A percentile compares a stretch with the other conserved stretches of the same genome.
Conservation (phyloP, 92 coral and sea anemone genomes). For the Paramuricea clavata region DNA sequence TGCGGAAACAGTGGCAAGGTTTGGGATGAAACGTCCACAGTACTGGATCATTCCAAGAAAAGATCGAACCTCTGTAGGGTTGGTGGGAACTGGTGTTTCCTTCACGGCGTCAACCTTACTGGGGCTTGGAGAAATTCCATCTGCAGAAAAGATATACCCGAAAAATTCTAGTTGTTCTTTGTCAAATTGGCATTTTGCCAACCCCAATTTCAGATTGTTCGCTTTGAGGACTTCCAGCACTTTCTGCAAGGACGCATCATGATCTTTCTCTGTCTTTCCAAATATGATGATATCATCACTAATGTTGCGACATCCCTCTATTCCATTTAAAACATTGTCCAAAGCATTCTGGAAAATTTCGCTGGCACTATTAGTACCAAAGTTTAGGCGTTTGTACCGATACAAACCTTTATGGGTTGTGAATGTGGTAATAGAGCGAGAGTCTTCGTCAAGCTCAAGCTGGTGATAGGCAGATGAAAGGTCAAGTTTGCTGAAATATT, state of each 20-base stretch:
- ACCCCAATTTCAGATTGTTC: background rate
- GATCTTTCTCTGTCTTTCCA: background rate
- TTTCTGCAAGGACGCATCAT: no score
- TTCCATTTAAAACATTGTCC: background rate
- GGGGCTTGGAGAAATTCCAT: background rate
- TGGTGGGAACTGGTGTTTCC: background rate
- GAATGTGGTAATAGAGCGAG: background rate
- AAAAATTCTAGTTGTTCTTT: no score
- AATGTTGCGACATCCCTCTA: background rate
- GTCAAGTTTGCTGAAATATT: no score
- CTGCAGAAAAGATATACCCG: background rate
- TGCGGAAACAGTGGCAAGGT: background rate
- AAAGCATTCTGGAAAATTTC: background rate
- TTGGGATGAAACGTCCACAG: background rate
- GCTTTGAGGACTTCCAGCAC: background rate
- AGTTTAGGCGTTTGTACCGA: no score
- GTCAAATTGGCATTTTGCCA: background rate
- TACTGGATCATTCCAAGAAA: slow-evolving; percentile 16
- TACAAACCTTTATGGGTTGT: no score
- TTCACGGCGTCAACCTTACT: background rate
- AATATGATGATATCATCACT: background rate
- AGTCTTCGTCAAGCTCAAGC: background rate
- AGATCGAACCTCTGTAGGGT: background rate
- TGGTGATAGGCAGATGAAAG: background rate
- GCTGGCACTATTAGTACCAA: no score